Percentiles rank a stretch among this genome's conserved stretches.
Conservation (phyloP, 2,888 invertebrate genomes). For the Buathra laborator region DNA sequence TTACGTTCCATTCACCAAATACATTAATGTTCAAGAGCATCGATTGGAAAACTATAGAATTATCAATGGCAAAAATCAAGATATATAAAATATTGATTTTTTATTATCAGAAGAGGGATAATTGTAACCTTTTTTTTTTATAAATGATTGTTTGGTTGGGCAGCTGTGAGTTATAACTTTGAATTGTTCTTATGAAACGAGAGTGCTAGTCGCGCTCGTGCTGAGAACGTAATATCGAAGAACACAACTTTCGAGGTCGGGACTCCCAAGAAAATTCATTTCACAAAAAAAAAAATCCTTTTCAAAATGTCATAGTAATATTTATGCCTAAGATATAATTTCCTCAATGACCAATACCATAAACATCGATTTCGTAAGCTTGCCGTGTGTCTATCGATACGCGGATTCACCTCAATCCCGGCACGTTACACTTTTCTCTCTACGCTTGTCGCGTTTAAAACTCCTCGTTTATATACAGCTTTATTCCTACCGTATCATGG, state of each 20-base stretch:
- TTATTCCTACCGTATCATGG: slow-evolving; percentile 25
- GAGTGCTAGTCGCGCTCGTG: no score
- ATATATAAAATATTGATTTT: no score
- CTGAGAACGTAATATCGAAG: no score
- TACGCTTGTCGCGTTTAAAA: not conserved
- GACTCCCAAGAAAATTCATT: not conserved
- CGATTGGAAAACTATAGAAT: no score
- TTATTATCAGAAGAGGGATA: no score
- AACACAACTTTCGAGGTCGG: not conserved
- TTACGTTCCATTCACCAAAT: no score
- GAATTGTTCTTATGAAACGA: no score
- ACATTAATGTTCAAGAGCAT: no score
- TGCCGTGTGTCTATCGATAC: not conserved
- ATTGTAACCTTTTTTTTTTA: no score
- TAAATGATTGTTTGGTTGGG: no score
- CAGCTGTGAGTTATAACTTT: no score
- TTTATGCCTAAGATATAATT: not conserved
- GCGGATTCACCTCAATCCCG: not conserved
- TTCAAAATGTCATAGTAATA: not conserved
- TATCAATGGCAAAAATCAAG: no score
- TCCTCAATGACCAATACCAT: not conserved
- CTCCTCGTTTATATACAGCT: slow-evolving; percentile 29
- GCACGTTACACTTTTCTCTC: slow-evolving; percentile 28
- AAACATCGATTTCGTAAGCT: not conserved
- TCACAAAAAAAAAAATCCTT: not conserved